Evolutionary conservation across 2,113 vertebrate species (phyloP), one percentile per base, ranked within the genome.

Genomic region (Calidris pygmaea): DNA sequence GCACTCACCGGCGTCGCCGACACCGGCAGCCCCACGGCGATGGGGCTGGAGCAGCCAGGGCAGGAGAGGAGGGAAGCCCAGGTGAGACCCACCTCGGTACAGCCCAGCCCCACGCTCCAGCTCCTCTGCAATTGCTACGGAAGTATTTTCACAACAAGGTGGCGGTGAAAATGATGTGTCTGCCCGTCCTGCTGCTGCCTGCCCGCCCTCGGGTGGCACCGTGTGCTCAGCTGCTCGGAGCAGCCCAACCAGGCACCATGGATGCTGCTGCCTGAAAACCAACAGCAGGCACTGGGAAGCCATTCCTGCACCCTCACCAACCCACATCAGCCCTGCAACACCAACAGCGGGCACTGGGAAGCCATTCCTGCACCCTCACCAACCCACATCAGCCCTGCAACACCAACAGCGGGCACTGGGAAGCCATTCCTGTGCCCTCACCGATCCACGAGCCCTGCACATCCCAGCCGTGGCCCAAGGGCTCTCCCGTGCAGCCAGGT

Each of bases 391-490:
- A 10, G 41, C 41, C 79, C 53, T 4, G 17, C 65, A 6, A 27
- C 58, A 7, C 39, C 65, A 17, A 12, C 12, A 14, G n/a, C 39
- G 1, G 1, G 1, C 19, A 0, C 1, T 11, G 50, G 24, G 20
- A 23, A 35, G 52, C 65, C 12, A 2, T 45, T 63, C 50, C 52
- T 2, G 20, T 5, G 5, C 47, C 19, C 68, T 27, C 35, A 7
- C 60, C 7, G 10, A 12, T 17, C 60, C 24, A 12, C 0, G 7
- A 17, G 53, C 43, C 79, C 43, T 3, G 22, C 66, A 4, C 65
- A 22, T 23, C 79, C 26, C 52, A 7, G 34, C 52, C 12, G 2
- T 0, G 26, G 63, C 62, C 63, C 41, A 8, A 0, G 1, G 26
- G 27, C 26, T 56, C 47, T 10, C 52, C 5, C 21, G 10, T 12